These are phyloP conservation scores for Cherax destructor DNA, from an alignment of 1,140 invertebrate species.

Conservation along the genomic window DNA sequence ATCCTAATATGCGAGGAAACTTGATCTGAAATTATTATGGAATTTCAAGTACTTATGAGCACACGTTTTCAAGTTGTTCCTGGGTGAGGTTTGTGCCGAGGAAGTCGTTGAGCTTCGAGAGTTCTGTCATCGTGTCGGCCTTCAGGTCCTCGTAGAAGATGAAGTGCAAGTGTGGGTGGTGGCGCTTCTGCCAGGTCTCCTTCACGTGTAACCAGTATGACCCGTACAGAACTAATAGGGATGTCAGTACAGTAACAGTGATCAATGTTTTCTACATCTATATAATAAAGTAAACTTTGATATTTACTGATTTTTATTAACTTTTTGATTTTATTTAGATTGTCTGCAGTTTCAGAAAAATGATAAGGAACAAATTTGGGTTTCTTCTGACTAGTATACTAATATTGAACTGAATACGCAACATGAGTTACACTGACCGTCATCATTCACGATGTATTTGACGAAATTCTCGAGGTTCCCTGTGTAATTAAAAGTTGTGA, in stretches of 20 bases:
- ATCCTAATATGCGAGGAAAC: too few species aligned
- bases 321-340: too few species aligned
- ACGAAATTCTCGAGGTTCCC: conserved; percentile 86
- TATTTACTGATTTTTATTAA: too few species aligned
- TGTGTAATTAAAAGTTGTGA: conserved; percentile 81
- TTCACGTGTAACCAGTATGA: conserved; percentile 25
- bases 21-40: too few species aligned
- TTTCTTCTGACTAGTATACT: too few species aligned
- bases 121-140: neutral
- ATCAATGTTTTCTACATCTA: too few species aligned
- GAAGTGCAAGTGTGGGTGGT: conserved; percentile 86
- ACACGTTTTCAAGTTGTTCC: conserved; percentile 12
- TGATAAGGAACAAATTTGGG: too few species aligned
- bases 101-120: conserved; percentile 11
- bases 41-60: too few species aligned
- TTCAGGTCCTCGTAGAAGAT: conserved; percentile 93
- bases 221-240: neutral
- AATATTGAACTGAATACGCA: too few species aligned
- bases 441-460: conserved; percentile 28
- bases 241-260: too few species aligned
- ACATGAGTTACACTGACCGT: neutral
- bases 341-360: too few species aligned
- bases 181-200: conserved; percentile 82
- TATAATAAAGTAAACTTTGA: too few species aligned
- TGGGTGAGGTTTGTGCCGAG: conserved; percentile 7